Evolutionary conservation across 2,888 invertebrate species (phyloP), one percentile per base, ranked within the genome.

Genomic region (Anorthoa munda): DNA sequence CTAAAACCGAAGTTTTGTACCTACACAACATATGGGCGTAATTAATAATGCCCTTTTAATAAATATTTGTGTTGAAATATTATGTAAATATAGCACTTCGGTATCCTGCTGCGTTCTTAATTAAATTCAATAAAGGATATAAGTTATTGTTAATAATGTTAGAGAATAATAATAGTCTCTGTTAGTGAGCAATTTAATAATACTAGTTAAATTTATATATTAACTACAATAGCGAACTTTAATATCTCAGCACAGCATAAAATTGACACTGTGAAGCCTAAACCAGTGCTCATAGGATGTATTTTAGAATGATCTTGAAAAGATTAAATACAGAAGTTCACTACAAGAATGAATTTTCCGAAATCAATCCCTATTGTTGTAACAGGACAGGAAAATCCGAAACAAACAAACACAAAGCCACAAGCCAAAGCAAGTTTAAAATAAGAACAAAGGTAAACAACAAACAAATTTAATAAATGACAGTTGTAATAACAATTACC

Each of bases 91-190:
- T 51, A 48, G 45, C 61, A 56, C n/a, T 46, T 23, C 9, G 50
- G 26, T 31, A 15, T n/a, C 83, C 67, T 39, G 68, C 76, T 82
- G 81, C 4, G 75, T 78, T 82, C 48, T 72, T 82, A 82, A 82
- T 82, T 82, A 78, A 75, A 61, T 65, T 58, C n/a, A 63, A 59
- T 74, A 64, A 61, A 64, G 15, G 12, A 46, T 56, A 56, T 23
- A 64, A 76, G 0, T 58, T 65, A 65, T 55, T 69, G 26, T 66
- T 21, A 60, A 26, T 46, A 46, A 46, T 13, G 1, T 39, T n/a
- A 31, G 2, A 31, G 4, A 60, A 3, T 17, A 63, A 46, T 63
- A 72, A 50, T 50, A 63, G 26, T 60, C 39, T 39, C 2, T 55
- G 26, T 59, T 21, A 77, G 2, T 71, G 17, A 48, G 18, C 0